phyloP scores from a whole-genome alignment of 1,140 invertebrate genomes.

The Bombus vancouverensis region DNA sequence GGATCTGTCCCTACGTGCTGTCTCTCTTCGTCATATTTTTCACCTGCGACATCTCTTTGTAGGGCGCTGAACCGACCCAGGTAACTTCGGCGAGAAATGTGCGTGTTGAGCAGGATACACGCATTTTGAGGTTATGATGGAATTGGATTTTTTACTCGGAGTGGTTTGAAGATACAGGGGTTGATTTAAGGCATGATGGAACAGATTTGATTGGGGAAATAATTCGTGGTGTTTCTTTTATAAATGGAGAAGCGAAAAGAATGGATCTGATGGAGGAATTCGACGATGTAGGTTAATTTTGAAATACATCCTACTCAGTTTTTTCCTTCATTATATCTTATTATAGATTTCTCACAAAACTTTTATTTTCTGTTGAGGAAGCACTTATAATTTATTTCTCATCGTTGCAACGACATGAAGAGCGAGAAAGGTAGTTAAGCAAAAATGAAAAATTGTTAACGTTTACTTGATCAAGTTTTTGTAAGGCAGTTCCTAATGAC shows the following conservation, averaged over 20 bases:
- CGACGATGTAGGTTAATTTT: neutral
- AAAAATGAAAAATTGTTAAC: neutral
- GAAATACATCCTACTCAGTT: neutral
- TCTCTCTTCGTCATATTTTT: conserved; percentile 7
- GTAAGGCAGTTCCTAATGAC: no score
- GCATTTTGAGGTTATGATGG: neutral
- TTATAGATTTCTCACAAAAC: neutral
- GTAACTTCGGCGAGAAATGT: neutral
- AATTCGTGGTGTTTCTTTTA: neutral
- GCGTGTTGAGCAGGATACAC: neutral
- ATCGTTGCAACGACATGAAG: neutral
- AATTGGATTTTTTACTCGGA: conserved; percentile 14
- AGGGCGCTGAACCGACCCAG: neutral
- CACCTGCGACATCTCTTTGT: conserved; percentile 4
- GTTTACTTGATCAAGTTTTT: neutral
- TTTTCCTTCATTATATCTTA: neutral
- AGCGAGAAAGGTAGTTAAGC: neutral
- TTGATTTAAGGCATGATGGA: neutral
- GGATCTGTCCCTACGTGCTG: no score
- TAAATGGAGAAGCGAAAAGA: neutral
- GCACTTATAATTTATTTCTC: neutral
- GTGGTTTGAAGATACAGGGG: no score
- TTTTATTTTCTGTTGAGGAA: neutral
- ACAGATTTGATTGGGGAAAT: neutral
- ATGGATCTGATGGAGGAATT: neutral